phyloP scores from a whole-genome alignment of 2,888 invertebrate genomes.

The Syrista parreyssii region DNA sequence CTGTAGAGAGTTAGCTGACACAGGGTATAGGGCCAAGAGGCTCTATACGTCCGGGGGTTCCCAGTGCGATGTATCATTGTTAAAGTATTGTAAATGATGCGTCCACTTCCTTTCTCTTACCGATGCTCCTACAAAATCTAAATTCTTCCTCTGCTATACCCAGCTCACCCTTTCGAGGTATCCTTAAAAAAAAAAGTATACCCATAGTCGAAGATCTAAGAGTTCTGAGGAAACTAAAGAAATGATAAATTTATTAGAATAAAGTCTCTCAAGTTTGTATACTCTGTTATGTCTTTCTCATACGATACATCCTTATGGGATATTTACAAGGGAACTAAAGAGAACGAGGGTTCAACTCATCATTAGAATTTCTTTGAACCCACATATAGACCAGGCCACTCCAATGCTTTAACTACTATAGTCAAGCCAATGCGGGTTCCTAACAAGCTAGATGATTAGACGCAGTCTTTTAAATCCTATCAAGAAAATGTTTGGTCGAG shows the following conservation, averaged over 20 bases:
- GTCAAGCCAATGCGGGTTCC: constrained; percentile 15
- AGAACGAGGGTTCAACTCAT: constrained; percentile 34
- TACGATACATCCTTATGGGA: not conserved
- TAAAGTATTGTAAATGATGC: constrained; percentile 49
- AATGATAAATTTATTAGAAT: not conserved
- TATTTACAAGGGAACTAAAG: not conserved
- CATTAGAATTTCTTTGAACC: constrained; percentile 61
- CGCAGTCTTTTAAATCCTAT: not conserved
- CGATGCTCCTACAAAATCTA: not conserved
- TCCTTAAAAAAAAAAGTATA: not conserved
- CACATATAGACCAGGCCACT: constrained; percentile 29
- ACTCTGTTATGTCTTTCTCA: not conserved
- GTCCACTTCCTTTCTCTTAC: constrained; percentile 14
- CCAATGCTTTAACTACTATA: constrained; percentile 3
- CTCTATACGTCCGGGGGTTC: constrained; percentile 40
- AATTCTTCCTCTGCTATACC: not conserved
- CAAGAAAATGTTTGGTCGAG: not conserved
- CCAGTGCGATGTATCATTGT: constrained; percentile 53
- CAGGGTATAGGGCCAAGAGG: constrained; percentile 23
- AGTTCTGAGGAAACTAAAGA: not conserved
- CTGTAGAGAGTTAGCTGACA: not conserved
- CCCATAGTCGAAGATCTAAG: not conserved
- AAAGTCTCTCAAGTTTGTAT: not conserved
- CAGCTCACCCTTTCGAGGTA: not conserved
- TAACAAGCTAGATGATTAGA: not conserved